Evolutionary conservation across 1,140 invertebrate species (phyloP).

Genomic region (Agrypnia vestita): DNA sequence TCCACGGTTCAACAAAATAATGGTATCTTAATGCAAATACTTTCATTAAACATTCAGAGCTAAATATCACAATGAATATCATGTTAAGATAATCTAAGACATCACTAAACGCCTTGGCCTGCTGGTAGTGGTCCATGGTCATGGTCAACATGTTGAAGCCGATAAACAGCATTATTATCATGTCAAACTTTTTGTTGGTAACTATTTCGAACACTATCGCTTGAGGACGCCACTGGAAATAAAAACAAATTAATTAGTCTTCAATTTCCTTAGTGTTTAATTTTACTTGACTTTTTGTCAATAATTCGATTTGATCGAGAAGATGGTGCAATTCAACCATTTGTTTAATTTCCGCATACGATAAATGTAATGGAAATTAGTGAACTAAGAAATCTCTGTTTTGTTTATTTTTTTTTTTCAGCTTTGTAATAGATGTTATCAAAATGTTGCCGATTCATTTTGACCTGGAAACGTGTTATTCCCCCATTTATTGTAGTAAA

Average conservation of each 20-base stretch:
- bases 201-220: slow-evolving; percentile 97
- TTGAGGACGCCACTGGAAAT: slow-evolving; percentile 93
- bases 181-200: slow-evolving; percentile 99
- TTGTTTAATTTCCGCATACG: too few relatives aligned
- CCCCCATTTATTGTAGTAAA: too few relatives aligned
- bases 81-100: slow-evolving; percentile 94
- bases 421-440: too few relatives aligned
- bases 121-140: slow-evolving; percentile 97
- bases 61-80: slow-evolving; percentile 99
- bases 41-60: slow-evolving; percentile 97
- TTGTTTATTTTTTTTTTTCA: too few relatives aligned
- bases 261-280: too few relatives aligned
- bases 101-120: slow-evolving; percentile 85
- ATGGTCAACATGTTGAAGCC: slow-evolving; percentile 99
- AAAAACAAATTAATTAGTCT: slow-evolving; percentile 60
- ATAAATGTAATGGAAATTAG: too few relatives aligned
- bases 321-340: too few relatives aligned
- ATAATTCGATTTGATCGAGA: too few relatives aligned
- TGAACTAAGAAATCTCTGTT: too few relatives aligned
- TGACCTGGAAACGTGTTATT: not conserved
- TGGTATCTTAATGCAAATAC: slow-evolving; percentile 96
- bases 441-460: too few relatives aligned
- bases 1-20: slow-evolving; percentile 99
- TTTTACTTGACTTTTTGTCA: too few relatives aligned
- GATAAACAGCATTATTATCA: slow-evolving; percentile 99